These are phyloP conservation scores for Melanotaenia maccullochi DNA, from an alignment of 2,797 vertebrate genomes.

Conservation along the genomic window DNA sequence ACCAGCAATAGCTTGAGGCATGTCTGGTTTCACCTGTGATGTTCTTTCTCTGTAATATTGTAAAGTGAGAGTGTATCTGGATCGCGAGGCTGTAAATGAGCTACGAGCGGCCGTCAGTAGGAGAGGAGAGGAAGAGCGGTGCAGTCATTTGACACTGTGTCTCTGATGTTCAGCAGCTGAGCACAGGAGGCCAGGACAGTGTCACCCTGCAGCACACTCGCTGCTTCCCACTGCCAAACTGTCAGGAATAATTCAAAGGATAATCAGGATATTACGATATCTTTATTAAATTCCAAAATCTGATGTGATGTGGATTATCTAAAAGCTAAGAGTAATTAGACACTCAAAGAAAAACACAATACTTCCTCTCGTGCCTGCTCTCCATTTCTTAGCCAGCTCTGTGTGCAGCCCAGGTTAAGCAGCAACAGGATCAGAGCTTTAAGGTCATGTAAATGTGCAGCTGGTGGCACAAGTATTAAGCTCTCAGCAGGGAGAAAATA, in stretches of 20 bases:
- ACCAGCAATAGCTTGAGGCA: neutral
- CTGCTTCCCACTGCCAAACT: constrained; percentile 35
- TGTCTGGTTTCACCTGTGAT: neutral
- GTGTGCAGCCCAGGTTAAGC: constrained; percentile 53
- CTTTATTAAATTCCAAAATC: neutral
- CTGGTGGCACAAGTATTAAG: constrained; percentile 66
- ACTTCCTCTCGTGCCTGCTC: neutral
- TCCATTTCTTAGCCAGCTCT: constrained; percentile 8
- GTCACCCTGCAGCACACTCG: constrained; percentile 53
- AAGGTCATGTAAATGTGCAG: constrained; percentile 69
- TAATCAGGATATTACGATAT: neutral
- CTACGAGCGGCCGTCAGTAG: constrained; percentile 18
- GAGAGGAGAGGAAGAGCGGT: constrained; percentile 13
- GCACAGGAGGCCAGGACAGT: constrained; percentile 48
- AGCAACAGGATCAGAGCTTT: constrained; percentile 62
- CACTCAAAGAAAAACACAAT: neutral
- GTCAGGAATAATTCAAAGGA: constrained; percentile 30
- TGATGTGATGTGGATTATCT: neutral
- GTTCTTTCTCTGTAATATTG: constrained; percentile 24
- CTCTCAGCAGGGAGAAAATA: constrained; percentile 70
- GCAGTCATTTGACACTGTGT: constrained; percentile 71
- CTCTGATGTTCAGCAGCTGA: constrained; percentile 76
- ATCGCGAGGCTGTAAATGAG: constrained; percentile 49
- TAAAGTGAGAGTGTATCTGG: constrained; percentile 37
- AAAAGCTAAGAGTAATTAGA: constrained; percentile 4